Evolutionary conservation across 35 echinoderm and acorn worm genomes (phyloP), one percentile per base, ranked within the genome.

Genomic region (Heliocidaris erythrogramma): DNA sequence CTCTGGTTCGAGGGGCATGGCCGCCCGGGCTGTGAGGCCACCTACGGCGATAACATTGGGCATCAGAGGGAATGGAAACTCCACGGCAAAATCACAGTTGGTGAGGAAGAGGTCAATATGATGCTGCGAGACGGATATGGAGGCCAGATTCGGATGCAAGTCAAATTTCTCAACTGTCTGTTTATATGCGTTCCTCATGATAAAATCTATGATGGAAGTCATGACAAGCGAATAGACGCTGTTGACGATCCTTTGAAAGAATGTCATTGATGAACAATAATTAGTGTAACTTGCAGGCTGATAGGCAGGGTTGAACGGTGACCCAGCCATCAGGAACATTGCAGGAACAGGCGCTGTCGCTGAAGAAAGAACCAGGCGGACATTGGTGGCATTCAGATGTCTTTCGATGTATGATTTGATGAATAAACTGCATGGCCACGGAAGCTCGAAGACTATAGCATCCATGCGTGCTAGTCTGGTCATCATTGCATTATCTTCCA

Each of bases 41-140:
- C 97, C 97, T 61, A 98, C 90, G 11, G 94, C 52, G 24, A 95
- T 89, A 13, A 93, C 32, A 52, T 98, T 94, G 0, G 97, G 97
- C 93, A 94, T 94, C 24, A 97, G 85, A 18, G 97, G 96, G 30
- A 93, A 85, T 30, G 94, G 92, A 85, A 95, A 95, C 69, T 98
- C 96, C 2, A 94, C 30, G 6, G 95, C 29, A n/a, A 94, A 96
- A 94, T 98, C 96, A 2, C 89, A 91, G 71, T 94, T 94, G 30
- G 93, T 86, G 21, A 96, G 87, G 18, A 47, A 89, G 2, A 89
- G 87, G 30, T 89, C 87, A 13, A 89, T 89, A 21, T 78, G 21
- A n/a, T 89, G 9, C 2, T 89, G 31, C 31, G 87, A 89, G 30
- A 9, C 14, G 47, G 87, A 89, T 48, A 89, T n/a, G 11, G 31